Base-by-base conservation (phyloP, 2,113 vertebrate genomes). In the Ictalurus punctatus region DNA sequence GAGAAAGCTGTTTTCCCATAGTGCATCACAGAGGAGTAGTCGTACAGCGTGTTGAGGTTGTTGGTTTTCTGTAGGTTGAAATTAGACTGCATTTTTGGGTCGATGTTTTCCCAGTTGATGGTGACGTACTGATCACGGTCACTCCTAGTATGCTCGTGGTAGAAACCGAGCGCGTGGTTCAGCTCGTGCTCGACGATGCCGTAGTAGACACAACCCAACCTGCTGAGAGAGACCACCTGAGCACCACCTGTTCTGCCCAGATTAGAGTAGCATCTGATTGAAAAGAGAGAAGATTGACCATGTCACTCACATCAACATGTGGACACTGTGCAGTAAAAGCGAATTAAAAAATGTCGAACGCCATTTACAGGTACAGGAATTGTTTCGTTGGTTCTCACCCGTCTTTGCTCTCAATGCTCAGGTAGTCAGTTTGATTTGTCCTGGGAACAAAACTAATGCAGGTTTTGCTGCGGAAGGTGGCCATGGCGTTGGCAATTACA, bases 131-230 rank as follows among this genome's bases (percentile, higher is more conserved):
- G 1, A 73, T 94, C 93, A 23, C 94, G 90, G 90, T 94, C 93
- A 5, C 83, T 91, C 48, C 94, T 92, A 61, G 73, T 84, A 4
- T 94, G 94, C 52, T 94, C 93, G 1, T 94, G 93, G 59, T 94
- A 86, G 65, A 94, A 93, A 37, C 93, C 94, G n/a, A 94, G 87
- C 0, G 92, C 87, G 27, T 94, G 93, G 14, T 92, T 87, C 44
- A 94, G 69, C 69, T 94, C 93, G 44, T 94, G 94, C 16, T 88
- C 80, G 25, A 92, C 30, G 19, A 94, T 71, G 17, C 91, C 90
- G 10, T 76, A 37, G 74, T 87, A 87, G n/a, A 94, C 2, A 86
- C 93, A 94, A 4, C 80, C 90, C 0, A 0, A 1, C 13, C 2
- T 86, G 5, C 74, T 74, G 40, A 94, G 82, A 65, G 94, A 94